Evolutionary conservation across 1,140 invertebrate species (phyloP).

Genomic region (Bombyx mori): DNA sequence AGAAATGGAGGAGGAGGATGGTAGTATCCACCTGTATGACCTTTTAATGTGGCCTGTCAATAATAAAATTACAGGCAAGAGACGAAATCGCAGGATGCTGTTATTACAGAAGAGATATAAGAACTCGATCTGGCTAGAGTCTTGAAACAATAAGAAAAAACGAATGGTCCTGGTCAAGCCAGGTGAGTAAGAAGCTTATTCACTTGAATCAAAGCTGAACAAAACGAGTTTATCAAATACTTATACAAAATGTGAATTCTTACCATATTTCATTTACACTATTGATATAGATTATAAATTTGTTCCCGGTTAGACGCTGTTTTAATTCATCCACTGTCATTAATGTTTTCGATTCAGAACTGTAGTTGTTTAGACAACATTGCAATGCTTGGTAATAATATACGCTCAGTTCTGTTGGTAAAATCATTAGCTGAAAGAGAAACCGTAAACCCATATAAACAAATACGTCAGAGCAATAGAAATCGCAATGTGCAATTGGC

Average conservation of each 20-base stretch:
- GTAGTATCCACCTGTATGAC: too few relatives aligned
- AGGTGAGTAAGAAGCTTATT: too few relatives aligned
- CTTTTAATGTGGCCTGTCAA: too few relatives aligned
- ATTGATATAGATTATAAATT: conserved; percentile 73
- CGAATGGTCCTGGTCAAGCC: too few relatives aligned
- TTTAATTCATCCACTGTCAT: conserved; percentile 47
- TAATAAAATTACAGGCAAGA: too few relatives aligned
- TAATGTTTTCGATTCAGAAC: conserved; percentile 25
- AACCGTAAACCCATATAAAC: background rate
- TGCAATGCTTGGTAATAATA: conserved; percentile 73
- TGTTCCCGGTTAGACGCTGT: conserved; percentile 38
- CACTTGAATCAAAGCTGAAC: too few relatives aligned
- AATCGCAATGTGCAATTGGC: conserved; percentile 37
- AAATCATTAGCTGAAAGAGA: conserved; percentile 61
- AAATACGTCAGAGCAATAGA: conserved; percentile 44
- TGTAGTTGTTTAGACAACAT: conserved; percentile 63
- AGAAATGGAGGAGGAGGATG: too few relatives aligned
- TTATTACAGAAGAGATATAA: too few relatives aligned
- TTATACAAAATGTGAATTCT: conserved; percentile 1
- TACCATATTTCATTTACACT: conserved; percentile 72
- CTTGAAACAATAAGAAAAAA: too few relatives aligned
- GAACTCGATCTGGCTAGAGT: too few relatives aligned
- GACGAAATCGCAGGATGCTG: too few relatives aligned
- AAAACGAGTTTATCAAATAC: background rate
- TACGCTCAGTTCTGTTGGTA: conserved; percentile 67